Evolutionary conservation across 2,113 vertebrate species (phyloP).

Genomic region (Chrysochloris asiatica): DNA sequence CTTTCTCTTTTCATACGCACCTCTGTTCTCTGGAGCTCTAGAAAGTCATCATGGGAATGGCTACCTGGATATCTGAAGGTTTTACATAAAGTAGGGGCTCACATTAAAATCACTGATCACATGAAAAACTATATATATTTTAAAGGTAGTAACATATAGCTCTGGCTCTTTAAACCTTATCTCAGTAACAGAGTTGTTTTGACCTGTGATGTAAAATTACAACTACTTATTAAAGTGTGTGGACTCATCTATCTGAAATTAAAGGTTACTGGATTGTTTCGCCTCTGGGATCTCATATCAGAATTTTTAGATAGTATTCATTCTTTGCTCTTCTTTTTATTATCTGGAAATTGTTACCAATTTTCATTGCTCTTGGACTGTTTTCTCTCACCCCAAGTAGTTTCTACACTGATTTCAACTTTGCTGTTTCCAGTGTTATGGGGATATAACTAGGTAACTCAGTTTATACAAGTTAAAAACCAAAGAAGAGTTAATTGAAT

Average conservation of each 20-base stretch:
- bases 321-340: not conserved
- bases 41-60: not conserved
- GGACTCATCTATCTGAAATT: not conserved
- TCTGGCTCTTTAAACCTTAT: not conserved
- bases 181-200: not conserved
- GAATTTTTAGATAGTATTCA: not conserved
- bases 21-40: not conserved
- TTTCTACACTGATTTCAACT: conserved; percentile 21
- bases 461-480: not conserved
- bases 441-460: not conserved
- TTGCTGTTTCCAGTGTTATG: not conserved
- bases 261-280: not conserved
- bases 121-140: not conserved
- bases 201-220: not conserved
- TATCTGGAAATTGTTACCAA: not conserved
- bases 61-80: conserved; percentile 9
- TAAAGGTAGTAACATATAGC: not conserved
- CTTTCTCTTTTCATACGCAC: not conserved
- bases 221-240: not conserved
- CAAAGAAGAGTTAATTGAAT: not conserved
- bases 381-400: not conserved
- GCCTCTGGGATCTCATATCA: not conserved
- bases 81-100: not conserved
- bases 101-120: not conserved
- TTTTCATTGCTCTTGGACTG: not conserved